Evolutionary conservation across 2,797 vertebrate genomes (phyloP).

Genomic region (Decapterus maruadsi): DNA sequence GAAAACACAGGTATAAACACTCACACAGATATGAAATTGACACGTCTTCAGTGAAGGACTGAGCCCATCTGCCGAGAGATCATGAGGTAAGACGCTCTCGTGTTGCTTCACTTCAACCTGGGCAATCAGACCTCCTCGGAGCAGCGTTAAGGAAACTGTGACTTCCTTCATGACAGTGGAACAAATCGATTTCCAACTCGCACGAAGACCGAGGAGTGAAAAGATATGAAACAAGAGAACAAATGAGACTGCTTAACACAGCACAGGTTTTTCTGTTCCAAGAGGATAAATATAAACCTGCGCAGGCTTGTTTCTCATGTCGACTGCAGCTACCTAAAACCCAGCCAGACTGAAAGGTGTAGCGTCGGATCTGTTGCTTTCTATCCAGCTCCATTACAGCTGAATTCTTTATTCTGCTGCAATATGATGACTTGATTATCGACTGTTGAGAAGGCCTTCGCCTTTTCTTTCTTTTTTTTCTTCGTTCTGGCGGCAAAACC

Average conservation of each 20-base stretch:
- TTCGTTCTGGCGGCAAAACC: conserved; percentile 18
- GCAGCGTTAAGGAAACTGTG: not conserved
- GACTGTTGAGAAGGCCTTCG: not conserved
- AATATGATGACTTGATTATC: not conserved
- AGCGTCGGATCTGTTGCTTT: not conserved
- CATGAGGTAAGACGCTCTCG: conserved; percentile 1
- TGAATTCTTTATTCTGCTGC: not conserved
- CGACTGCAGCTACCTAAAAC: not conserved
- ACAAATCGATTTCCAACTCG: conserved; percentile 3
- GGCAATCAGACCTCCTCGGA: not conserved
- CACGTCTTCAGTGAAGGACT: not conserved
- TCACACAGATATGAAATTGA: not conserved
- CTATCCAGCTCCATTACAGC: not conserved
- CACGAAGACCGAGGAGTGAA: not conserved
- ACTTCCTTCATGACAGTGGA: not conserved
- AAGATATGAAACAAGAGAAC: not conserved
- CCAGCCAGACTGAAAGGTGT: not conserved
- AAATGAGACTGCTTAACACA: not conserved
- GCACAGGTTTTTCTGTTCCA: not conserved
- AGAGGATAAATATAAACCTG: not conserved
- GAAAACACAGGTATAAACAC: not conserved
- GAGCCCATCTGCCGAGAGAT: not conserved
- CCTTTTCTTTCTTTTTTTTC: not conserved
- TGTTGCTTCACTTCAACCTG: not conserved
- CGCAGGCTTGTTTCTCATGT: not conserved